phyloP scores from a whole-genome alignment of 2,797 vertebrate species.

The Decapterus maruadsi region DNA sequence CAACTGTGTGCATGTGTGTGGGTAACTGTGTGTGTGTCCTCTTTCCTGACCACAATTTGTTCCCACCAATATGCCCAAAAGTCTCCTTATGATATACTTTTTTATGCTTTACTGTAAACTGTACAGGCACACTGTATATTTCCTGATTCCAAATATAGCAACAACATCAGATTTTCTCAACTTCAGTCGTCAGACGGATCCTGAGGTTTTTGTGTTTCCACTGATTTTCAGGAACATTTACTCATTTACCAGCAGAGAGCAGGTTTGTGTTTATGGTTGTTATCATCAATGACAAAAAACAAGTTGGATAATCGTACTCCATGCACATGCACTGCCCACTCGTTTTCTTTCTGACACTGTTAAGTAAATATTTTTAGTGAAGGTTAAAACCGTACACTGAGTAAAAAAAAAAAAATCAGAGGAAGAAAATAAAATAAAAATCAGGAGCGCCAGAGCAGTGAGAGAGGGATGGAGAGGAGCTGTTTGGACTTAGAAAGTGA shows the following conservation, averaged over 20 bases:
- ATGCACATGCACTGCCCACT: conserved; percentile 62
- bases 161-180: background rate
- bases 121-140: background rate
- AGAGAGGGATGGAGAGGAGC: conserved; percentile 66
- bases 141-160: conserved; percentile 11
- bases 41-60: conserved; percentile 70
- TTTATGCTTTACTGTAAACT: conserved; percentile 16
- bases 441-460: conserved; percentile 9
- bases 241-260: conserved; percentile 53
- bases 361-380: background rate
- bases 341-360: conserved; percentile 64
- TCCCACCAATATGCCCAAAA: conserved; percentile 65
- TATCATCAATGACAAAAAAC: conserved; percentile 72
- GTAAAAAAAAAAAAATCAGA: conserved; percentile 37
- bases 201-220: conserved; percentile 26
- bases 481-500: conserved; percentile 87
- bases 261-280: conserved; percentile 64
- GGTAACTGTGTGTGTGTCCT: conserved; percentile 45
- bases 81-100: conserved; percentile 29
- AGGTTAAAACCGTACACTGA: conserved; percentile 69
- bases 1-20: conserved; percentile 44
- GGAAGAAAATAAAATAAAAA: conserved; percentile 50
- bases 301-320: conserved; percentile 63
- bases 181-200: conserved; percentile 24
- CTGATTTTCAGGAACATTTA: conserved; percentile 55